Conservation (phyloP, 2,888 invertebrate species). For the Romanomermis culicivorax region DNA sequence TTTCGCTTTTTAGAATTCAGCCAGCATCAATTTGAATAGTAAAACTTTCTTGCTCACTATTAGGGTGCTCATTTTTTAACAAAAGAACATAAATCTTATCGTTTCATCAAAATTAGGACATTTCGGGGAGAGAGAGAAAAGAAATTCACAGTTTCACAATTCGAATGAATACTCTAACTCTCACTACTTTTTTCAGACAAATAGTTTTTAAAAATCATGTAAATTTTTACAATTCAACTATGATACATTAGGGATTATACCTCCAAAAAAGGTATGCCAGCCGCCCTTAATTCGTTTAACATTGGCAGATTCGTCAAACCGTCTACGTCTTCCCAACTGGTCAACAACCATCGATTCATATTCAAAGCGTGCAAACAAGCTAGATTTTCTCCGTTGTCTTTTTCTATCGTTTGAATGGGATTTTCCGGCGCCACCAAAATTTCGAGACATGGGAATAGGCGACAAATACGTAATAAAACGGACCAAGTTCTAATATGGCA, state of each 20-base stretch:
- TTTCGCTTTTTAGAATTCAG: no score
- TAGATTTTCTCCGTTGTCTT: slow-evolving; percentile 10
- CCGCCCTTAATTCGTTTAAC: slow-evolving; percentile 58
- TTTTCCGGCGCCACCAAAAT: slow-evolving; percentile 45
- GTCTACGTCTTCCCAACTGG: slow-evolving; percentile 73
- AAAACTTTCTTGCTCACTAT: no score
- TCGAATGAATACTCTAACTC: no score
- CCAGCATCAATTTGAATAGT: no score
- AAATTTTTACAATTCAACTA: no score
- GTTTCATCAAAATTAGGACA: no score
- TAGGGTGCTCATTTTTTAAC: no score
- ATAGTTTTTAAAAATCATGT: no score
- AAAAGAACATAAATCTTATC: background rate
- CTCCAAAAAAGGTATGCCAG: slow-evolving; percentile 43
- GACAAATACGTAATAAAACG: slow-evolving; percentile 59
- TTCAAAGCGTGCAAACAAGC: slow-evolving; percentile 14
- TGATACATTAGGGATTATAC: no score
- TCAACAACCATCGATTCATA: slow-evolving; percentile 31
- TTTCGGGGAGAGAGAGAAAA: no score
- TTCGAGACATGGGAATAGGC: slow-evolving; percentile 62
- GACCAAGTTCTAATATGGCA: slow-evolving; percentile 64
- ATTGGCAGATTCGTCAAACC: slow-evolving; percentile 58
- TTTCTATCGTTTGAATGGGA: slow-evolving; percentile 17
- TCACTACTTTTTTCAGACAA: no score
- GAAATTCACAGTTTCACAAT: no score